Percentiles rank a stretch among this genome's conserved stretches.
Conservation (phyloP, 2,888 invertebrate species). For the Hemaris fuciformis region DNA sequence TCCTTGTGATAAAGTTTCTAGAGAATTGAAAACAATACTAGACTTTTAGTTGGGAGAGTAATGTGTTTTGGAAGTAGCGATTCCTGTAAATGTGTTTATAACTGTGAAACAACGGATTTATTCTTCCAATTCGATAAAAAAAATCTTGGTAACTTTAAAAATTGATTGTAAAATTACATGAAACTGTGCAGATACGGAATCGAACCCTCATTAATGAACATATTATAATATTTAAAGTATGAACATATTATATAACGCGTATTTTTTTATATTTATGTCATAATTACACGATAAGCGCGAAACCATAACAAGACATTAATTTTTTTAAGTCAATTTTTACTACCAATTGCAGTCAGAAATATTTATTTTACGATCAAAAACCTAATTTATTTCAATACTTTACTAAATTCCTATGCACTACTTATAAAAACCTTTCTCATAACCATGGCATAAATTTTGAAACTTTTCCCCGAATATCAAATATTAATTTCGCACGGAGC, state of each 20-base stretch:
- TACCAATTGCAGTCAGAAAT: too few species aligned
- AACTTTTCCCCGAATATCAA: not conserved
- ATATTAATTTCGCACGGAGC: not conserved
- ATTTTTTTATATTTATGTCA: too few species aligned
- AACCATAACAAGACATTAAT: too few species aligned
- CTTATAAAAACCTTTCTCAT: not conserved
- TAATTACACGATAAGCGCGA: too few species aligned
- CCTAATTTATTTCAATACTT: not conserved
- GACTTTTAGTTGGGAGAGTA: constrained; percentile 31
- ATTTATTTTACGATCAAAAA: too few species aligned
- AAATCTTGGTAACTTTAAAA: too few species aligned
- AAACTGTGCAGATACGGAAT: too few species aligned
- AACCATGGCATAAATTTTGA: not conserved
- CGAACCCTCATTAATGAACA: too few species aligned
- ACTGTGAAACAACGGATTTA: not conserved
- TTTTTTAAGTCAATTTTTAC: not conserved
- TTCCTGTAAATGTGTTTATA: not conserved
- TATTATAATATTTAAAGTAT: too few species aligned
- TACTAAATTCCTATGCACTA: not conserved
- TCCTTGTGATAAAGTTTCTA: constrained; percentile 29
- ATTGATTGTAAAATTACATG: too few species aligned
- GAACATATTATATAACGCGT: too few species aligned
- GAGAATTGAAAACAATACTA: constrained; percentile 48
- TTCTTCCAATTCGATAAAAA: not conserved
- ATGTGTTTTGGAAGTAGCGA: constrained; percentile 5